Evolutionary conservation across 64 coral and sea anemone genomes (phyloP).

Genomic region (Platygyra sinensis): DNA sequence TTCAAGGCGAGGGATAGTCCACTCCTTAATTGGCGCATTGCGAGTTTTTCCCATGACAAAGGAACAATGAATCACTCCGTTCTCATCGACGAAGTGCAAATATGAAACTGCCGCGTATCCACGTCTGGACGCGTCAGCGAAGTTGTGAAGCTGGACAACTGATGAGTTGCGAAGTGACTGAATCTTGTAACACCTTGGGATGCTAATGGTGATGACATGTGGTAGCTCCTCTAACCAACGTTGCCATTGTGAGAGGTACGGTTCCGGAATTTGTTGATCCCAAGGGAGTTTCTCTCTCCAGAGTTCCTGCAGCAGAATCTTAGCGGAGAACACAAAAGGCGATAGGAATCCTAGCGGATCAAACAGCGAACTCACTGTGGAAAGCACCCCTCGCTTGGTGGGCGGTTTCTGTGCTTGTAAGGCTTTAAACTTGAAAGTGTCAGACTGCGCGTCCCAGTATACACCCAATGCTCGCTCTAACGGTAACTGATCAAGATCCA

Average conservation of each 20-base stretch:
- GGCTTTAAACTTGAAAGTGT: slow-evolving; percentile 44
- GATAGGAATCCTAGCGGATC: no score
- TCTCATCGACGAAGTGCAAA: neutral
- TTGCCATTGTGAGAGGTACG: no score
- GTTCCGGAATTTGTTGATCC: neutral
- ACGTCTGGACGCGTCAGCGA: slow-evolving; percentile 33
- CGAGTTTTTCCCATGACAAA: no score
- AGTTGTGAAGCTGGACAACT: neutral
- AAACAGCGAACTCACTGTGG: no score
- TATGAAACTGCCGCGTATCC: slow-evolving; percentile 9
- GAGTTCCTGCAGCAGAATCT: no score
- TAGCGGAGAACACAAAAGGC: no score
- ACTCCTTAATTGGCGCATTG: no score
- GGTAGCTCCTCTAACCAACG: neutral
- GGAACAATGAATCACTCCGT: neutral
- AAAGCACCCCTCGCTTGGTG: no score
- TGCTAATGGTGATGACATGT: neutral
- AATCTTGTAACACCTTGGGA: no score
- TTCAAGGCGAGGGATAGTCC: no score
- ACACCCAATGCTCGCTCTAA: slow-evolving; percentile 54
- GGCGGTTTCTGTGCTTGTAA: neutral
- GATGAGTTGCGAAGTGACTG: no score
- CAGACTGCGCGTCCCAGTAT: slow-evolving; percentile 37
- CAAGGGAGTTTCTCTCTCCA: no score
- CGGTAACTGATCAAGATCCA: slow-evolving; percentile 52